Evolutionary conservation across 2,888 invertebrate species (phyloP).

Genomic region (Rhaphigaster nebulosa): DNA sequence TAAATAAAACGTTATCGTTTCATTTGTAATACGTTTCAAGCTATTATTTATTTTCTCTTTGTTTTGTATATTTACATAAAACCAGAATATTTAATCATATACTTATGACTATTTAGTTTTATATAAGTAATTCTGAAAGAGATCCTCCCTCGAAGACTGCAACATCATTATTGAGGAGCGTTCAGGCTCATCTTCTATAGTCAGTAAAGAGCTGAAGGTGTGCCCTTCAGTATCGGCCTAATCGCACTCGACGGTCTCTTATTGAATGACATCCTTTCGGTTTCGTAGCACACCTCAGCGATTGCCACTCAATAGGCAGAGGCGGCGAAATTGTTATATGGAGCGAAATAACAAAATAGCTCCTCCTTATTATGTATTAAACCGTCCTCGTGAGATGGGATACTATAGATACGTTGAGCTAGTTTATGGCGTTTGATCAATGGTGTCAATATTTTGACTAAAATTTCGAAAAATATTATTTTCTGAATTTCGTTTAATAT

Average conservation of each 20-base stretch:
- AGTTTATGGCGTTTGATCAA: background rate
- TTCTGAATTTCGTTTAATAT: too few species aligned
- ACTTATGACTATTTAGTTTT: background rate
- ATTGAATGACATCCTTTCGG: background rate
- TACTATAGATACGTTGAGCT: background rate
- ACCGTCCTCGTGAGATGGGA: background rate
- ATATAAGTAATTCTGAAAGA: background rate
- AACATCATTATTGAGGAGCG: background rate
- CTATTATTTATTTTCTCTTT: too few species aligned
- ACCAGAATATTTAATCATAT: background rate
- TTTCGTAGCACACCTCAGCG: background rate
- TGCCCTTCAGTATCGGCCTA: background rate
- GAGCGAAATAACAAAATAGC: background rate
- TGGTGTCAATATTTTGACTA: background rate
- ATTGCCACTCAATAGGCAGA: background rate
- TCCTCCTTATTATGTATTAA: background rate
- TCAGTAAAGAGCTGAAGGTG: background rate
- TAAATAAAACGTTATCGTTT: too few species aligned
- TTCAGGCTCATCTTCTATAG: background rate
- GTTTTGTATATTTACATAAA: too few species aligned
- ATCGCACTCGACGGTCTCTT: background rate
- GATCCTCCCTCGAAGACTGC: background rate
- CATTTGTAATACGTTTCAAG: too few species aligned
- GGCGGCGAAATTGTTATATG: background rate
- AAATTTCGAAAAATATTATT: too few species aligned